Evolutionary conservation across 2,797 vertebrate genomes (phyloP), one percentile per base, ranked within the genome.

Genomic region (Pangasius larnaudii): DNA sequence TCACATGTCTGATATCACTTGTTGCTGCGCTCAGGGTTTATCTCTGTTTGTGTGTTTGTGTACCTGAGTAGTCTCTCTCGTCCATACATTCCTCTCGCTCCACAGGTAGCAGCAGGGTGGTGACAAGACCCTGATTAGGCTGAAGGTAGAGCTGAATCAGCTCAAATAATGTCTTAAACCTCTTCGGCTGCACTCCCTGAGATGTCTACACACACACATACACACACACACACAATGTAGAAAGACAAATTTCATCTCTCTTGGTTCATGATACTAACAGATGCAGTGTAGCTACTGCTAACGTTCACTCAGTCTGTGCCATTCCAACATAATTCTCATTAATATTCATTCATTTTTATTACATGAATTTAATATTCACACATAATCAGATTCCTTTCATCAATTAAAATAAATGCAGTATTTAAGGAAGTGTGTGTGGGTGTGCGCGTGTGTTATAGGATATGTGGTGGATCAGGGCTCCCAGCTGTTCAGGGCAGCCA

Each of bases 1-100:
- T 69, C 30, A 69, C 30, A 67, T 67, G 65, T 69, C 30, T 0
- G 1, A 71, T 71, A 22, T 72, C n/a, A 14, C n/a, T 67, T 67
- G 65, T 16, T 67, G 30, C 65, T 16, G 30, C 36, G 9, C 36
- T 42, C 19, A 22, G 69, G 69, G 33, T 39, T 42, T 72, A 39
- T 16, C 2, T 78, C 0, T 53, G 5, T 78, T 39, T 87, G 87
- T 56, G 69, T 71, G 71, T 80, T 27, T 19, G 81, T 67, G 74
- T 93, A 99, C 98, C 98, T 2, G 98, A 99, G 88, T 97, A 98
- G 86, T 99, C 98, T n/a, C 96, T 93, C 85, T 99, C 98, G 6
- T 99, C 98, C 0, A 86, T 89, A 5, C 96, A 97, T 91, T 97
- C 97, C 91, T 99, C 98, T 88, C 97, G 92, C 89, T 99, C 98